phyloP scores from a whole-genome alignment of 2,797 vertebrate genomes.

The Remorina albescens region DNA sequence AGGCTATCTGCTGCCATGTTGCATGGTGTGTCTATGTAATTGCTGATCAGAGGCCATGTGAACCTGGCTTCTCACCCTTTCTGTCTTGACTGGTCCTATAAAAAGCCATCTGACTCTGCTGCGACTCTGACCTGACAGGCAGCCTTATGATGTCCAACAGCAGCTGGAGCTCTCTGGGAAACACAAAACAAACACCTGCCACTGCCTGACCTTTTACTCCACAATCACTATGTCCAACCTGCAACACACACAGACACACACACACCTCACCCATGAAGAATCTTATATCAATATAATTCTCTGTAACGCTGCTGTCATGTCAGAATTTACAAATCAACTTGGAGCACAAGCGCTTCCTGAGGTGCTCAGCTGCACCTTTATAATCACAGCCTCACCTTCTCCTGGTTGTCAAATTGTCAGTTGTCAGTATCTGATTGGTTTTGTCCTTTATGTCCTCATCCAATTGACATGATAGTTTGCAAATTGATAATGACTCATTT shows the following conservation, averaged over 20 bases:
- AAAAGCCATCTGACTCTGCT: conserved; percentile 78
- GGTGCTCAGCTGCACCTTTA: conserved; percentile 25
- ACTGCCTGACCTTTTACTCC: conserved; percentile 71
- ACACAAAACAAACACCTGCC: conserved; percentile 75
- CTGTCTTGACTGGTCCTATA: conserved; percentile 80
- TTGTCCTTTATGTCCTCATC: background rate
- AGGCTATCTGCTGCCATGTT: conserved; percentile 26
- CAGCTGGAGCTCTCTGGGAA: conserved; percentile 77
- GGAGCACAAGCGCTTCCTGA: background rate
- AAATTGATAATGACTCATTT: background rate
- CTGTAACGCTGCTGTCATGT: conserved; percentile 2
- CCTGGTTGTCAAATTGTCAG: background rate
- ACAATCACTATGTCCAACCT: conserved; percentile 38
- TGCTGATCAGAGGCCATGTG: conserved; percentile 48
- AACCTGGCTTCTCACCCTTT: conserved; percentile 61
- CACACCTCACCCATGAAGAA: conserved; percentile 23
- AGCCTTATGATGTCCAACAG: conserved; percentile 72
- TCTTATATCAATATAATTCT: conserved; percentile 22
- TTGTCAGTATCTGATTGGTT: background rate
- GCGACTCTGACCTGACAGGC: conserved; percentile 51
- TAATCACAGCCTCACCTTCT: background rate
- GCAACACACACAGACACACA: conserved; percentile 21
- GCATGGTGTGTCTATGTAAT: conserved; percentile 73
- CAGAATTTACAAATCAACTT: background rate
- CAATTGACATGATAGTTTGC: background rate